Evolutionary conservation across 2,797 vertebrate genomes (phyloP).

Genomic region (Propithecus perrieri): DNA sequence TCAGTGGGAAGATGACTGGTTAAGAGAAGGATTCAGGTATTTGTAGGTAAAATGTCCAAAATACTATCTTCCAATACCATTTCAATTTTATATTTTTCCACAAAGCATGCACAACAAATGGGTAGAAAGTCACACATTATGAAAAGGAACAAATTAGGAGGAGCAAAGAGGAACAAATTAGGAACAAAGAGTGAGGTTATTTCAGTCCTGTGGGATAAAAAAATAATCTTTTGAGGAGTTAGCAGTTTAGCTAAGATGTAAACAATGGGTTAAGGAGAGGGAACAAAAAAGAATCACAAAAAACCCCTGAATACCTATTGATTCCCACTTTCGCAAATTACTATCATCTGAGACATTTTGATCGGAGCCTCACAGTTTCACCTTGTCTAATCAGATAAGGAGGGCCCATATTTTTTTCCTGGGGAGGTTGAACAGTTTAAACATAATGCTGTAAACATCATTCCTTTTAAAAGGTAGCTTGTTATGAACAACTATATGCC

Average conservation of each 20-base stretch:
- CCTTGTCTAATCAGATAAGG: background rate
- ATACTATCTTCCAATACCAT: background rate
- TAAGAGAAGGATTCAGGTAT: background rate
- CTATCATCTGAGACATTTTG: constrained; percentile 15
- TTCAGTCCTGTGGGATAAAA: background rate
- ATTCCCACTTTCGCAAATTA: background rate
- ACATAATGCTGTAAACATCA: background rate
- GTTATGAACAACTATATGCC: no score
- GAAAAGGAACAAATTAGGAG: background rate
- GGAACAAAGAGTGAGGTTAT: background rate
- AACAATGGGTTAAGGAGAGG: background rate
- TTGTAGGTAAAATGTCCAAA: constrained; percentile 5
- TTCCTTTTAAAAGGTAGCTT: background rate
- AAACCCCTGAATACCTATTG: background rate
- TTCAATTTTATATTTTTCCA: background rate
- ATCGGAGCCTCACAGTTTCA: background rate
- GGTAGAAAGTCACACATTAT: background rate
- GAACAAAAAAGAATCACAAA: background rate
- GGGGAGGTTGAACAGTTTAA: background rate
- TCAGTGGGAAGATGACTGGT: background rate
- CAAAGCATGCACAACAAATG: background rate
- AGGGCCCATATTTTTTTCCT: background rate
- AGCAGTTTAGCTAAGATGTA: constrained; percentile 21
- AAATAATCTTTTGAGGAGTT: constrained; percentile 7
- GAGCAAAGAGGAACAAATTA: background rate